These are phyloP conservation scores for Coccyzus lansbergi DNA, from an alignment of 2,797 vertebrate species.

Conservation along the genomic window DNA sequence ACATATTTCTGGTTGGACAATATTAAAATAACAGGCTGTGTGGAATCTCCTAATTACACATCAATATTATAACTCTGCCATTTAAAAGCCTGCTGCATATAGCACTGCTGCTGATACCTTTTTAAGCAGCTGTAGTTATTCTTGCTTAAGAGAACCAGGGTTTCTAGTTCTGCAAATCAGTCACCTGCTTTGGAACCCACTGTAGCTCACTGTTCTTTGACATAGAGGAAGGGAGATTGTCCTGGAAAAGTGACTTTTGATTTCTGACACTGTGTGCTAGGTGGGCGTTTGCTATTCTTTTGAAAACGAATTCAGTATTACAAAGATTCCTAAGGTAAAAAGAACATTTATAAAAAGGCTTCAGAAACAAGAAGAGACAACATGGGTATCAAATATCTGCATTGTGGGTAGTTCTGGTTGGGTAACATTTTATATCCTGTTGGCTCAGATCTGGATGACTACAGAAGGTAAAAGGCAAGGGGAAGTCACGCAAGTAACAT, in stretches of 20 bases:
- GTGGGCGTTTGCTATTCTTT: neutral
- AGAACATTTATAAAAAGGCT: neutral
- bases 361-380: neutral
- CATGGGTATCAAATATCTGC: neutral
- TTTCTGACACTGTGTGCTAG: neutral
- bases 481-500: neutral
- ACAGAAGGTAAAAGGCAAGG: neutral
- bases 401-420: slow-evolving; percentile 25
- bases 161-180: neutral
- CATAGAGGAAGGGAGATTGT: neutral
- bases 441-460: slow-evolving; percentile 7
- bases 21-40: neutral
- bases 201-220: neutral
- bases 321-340: neutral
- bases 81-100: neutral
- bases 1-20: neutral
- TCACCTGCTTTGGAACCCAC: neutral
- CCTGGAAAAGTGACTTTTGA: neutral
- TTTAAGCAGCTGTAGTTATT: neutral
- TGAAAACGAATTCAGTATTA: neutral
- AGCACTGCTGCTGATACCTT: neutral
- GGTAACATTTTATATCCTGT: slow-evolving; percentile 51
- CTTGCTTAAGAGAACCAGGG: neutral
- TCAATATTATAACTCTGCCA: neutral
- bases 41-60: neutral